Conservation (phyloP, 2,888 invertebrate genomes). For the Diloba caeruleocephala region DNA sequence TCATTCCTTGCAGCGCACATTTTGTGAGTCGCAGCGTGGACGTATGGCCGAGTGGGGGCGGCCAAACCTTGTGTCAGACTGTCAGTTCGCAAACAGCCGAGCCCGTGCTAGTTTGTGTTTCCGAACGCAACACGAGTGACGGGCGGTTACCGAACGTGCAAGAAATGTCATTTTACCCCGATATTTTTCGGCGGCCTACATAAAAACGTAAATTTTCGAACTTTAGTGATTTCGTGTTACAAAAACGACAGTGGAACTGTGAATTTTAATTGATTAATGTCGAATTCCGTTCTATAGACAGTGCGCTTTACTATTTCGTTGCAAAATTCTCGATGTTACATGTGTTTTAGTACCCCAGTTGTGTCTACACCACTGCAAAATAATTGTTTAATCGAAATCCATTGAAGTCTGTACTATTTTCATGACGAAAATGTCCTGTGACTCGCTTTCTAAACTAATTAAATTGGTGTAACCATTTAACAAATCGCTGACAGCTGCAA, state of each 20-base stretch:
- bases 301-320: slow-evolving; percentile 42
- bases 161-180: slow-evolving; percentile 69
- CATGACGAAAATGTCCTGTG: slow-evolving; percentile 50
- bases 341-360: slow-evolving; percentile 36
- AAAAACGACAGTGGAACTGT: slow-evolving; percentile 37
- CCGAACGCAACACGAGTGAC: slow-evolving; percentile 64
- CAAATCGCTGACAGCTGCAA: slow-evolving; percentile 52
- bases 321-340: slow-evolving; percentile 30
- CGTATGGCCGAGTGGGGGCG: slow-evolving; percentile 54
- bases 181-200: slow-evolving; percentile 57
- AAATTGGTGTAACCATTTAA: slow-evolving; percentile 41
- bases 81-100: slow-evolving; percentile 79
- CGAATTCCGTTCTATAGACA: slow-evolving; percentile 20
- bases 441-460: slow-evolving; percentile 44
- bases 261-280: slow-evolving; percentile 28
- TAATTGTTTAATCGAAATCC: slow-evolving; percentile 36
- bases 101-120: slow-evolving; percentile 72
- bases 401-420: slow-evolving; percentile 48
- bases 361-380: slow-evolving; percentile 29
- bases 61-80: slow-evolving; percentile 58
- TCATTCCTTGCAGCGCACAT: slow-evolving; percentile 62
- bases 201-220: slow-evolving; percentile 38
- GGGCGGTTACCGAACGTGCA: slow-evolving; percentile 66
- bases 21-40: slow-evolving; percentile 49
- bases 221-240: slow-evolving; percentile 21